Conservation (phyloP, 2,113 vertebrate species). For the Fulmarus glacialis region DNA sequence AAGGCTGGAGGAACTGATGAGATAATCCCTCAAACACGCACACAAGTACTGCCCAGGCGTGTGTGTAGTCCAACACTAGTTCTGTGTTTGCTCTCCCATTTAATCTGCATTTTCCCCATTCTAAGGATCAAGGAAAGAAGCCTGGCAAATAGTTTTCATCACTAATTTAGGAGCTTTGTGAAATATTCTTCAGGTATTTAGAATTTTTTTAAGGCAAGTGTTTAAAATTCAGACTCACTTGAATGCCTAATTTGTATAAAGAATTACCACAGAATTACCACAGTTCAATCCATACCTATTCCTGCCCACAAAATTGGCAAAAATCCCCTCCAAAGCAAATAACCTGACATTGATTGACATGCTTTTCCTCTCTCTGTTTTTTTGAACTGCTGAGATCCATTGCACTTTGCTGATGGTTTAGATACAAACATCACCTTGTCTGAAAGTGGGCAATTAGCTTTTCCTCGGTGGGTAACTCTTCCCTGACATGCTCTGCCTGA, state of each 20-base stretch:
- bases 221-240: neutral
- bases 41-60: neutral
- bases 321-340: neutral
- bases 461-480: neutral
- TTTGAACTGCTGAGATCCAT: neutral
- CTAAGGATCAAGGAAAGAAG: neutral
- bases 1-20: neutral
- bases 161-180: neutral
- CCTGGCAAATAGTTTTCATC: neutral
- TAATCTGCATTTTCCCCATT: neutral
- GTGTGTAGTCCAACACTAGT: neutral
- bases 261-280: neutral
- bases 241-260: neutral
- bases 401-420: neutral
- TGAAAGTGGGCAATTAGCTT: conserved; percentile 8
- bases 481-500: neutral
- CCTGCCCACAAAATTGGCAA: neutral
- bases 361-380: neutral
- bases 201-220: neutral
- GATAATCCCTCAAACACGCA: neutral
- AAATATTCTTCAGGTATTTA: neutral
- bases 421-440: neutral
- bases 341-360: conserved; percentile 1
- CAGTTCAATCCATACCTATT: neutral
- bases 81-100: neutral